Evolutionary conservation across 30 jellyfish, hydroid and myxozoan species (phyloP), one percentile per base, ranked within the genome.

Genomic region (Cassiopea xamachana): DNA sequence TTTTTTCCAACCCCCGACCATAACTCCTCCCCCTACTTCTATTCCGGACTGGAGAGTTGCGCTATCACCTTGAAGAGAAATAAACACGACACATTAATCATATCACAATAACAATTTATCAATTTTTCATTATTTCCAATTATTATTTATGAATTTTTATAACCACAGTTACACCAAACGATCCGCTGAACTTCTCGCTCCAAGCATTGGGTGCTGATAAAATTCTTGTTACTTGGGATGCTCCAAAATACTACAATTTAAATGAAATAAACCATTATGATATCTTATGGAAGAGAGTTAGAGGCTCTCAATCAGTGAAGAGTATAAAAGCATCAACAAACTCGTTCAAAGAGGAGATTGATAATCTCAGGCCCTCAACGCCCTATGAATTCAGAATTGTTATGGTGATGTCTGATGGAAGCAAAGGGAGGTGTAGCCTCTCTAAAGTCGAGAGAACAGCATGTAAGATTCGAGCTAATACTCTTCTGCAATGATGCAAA

Each of bases 351-450:
- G 94, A 75, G 83, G 84, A 59, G 89, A 87, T 87, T 5, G 94
- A 61, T 71, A 86, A 80, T 73, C 77, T 87, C 80, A 61, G 49
- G 73, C 76, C 94, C 44, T 86, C 77, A 43, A 60, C 85, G 18
- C 89, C 19, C 44, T 87, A 87, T 58, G 89, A 87, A 79, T 76
- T 87, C 89, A 60, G 94, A 49, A 87, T 87, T 39, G 94, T 87
- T 27, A 87, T 87, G 17, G 89, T 87, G 58, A 68, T 46, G 87
- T 27, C 81, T 7, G 80, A 87, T 87, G 94, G 94, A 39, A 4
- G 80, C 77, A 77, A 17, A 17, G 94, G 89, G 79, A 87, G 94
- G 77, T 87, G 94, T 77, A 87, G 94, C 81, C 50, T 77, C 14
- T 48, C 94, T 1, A 62, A 77, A 87, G 81, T 77, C 17, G 84